Percentiles rank a stretch among this genome's conserved stretches.
Evolutionary conservation across 2,113 vertebrate species (phyloP).

Genomic region (Tylochromis polylepis): DNA sequence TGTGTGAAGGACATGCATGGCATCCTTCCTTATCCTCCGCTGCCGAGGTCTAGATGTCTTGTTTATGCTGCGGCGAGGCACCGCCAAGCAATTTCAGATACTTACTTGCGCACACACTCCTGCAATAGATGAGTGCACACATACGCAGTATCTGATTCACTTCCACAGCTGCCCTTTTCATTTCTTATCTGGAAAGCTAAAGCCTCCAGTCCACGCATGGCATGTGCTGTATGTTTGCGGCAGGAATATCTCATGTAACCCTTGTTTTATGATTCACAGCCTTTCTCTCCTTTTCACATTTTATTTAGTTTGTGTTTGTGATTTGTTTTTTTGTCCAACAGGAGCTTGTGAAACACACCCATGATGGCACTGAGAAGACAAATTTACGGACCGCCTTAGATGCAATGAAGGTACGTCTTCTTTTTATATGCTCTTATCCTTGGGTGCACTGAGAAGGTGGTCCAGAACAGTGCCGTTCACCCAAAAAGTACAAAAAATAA

Average conservation of each 20-base stretch:
- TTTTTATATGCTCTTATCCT: background rate
- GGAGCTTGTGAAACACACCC: slow-evolving; percentile 95
- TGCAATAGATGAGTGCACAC: background rate
- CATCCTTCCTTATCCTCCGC: slow-evolving; percentile 64
- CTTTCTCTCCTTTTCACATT: background rate
- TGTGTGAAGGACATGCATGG: slow-evolving; percentile 63
- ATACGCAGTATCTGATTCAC: slow-evolving; percentile 42
- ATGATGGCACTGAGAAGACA: slow-evolving; percentile 80
- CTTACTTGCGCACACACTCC: background rate
- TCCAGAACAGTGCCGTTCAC: background rate
- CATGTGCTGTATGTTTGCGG: background rate
- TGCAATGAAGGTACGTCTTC: slow-evolving; percentile 87
- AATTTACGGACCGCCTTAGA: slow-evolving; percentile 90
- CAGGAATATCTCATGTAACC: background rate
- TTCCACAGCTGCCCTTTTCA: slow-evolving; percentile 26
- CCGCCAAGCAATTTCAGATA: slow-evolving; percentile 64
- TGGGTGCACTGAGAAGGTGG: background rate
- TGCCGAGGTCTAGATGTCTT: slow-evolving; percentile 64
- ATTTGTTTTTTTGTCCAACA: slow-evolving; percentile 37
- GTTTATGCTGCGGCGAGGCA: slow-evolving; percentile 57
- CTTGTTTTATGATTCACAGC: background rate
- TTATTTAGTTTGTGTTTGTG: background rate
- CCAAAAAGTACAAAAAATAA: background rate
- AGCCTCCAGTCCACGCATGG: slow-evolving; percentile 10
- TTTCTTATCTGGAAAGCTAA: slow-evolving; percentile 41